Evolutionary conservation across 2,797 vertebrate species (phyloP), one percentile per base, ranked within the genome.

Genomic region (Botia kubotai): DNA sequence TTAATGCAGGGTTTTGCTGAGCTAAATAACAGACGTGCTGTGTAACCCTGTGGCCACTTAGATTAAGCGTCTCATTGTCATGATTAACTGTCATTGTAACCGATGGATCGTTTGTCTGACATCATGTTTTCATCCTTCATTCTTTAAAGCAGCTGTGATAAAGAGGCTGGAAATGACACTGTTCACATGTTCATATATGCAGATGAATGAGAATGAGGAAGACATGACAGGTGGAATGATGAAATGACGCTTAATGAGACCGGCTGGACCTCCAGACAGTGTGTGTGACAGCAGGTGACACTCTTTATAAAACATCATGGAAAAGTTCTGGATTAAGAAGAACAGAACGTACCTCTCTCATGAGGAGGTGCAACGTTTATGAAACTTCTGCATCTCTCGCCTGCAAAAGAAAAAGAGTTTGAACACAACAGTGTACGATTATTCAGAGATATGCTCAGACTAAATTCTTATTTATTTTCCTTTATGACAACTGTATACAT

Each of bases 381-480:
- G 87, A 97, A 97, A 87, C 93, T 96, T 89, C 96, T 91, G 87
- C 96, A 97, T 57, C 92, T 95, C 84, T 97, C 96, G 84, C 95
- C 96, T 97, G 90, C 26, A 89, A 93, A 81, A 88, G 76, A 46
- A 82, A 52, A 19, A 74, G 48, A 17, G 5, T 13, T 43, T 39
- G 12, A 67, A 52, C 3, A 52, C n/a, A 33, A 2, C 1, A 0
- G 0, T 12, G 8, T 17, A 16, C 33, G 48, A 72, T 7, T 72
- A 39, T 39, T 39, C 36, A 39, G 36, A 39, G 36, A 39, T 39
- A 39, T 39, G 5, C 36, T 39, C 33, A 36, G 33, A 36, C 23
- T 26, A 26, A 26, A 26, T 26, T 26, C 23, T 26, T 26, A 26
- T 26, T 2, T 3, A 33, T 33, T 33, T 33, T 33, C 4, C 33